A percentile compares a stretch with the other conserved stretches of the same genome.
These are phyloP conservation scores for Elysia crispata DNA, from an alignment of 2,888 invertebrate species.

Conservation along the genomic window DNA sequence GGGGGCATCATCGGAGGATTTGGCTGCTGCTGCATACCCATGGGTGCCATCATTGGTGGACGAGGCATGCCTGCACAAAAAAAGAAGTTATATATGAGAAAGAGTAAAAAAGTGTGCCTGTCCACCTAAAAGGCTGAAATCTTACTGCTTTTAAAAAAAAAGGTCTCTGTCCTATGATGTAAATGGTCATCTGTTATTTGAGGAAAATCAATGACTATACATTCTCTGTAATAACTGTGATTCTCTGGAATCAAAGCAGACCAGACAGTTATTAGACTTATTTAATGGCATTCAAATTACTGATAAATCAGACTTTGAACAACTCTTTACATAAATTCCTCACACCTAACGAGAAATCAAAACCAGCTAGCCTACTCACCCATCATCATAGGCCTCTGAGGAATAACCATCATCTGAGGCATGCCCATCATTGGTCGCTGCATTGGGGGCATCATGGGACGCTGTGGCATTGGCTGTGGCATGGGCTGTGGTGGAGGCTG, in stretches of 20 bases:
- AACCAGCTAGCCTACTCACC: constrained; percentile 19
- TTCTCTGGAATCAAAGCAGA: no score
- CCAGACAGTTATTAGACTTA: no score
- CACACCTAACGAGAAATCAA: no score
- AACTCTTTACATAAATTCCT: no score
- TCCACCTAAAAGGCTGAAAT: no score
- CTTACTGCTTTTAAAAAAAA: no score
- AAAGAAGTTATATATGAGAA: not conserved
- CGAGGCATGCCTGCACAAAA: constrained; percentile 42
- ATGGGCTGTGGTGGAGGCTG: constrained; percentile 48
- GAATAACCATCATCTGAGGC: constrained; percentile 65
- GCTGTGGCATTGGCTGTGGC: constrained; percentile 56
- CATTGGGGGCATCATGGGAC: constrained; percentile 60
- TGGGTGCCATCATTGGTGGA: constrained; percentile 59
- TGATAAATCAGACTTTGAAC: not conserved
- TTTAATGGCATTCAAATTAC: not conserved
- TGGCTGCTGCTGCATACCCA: constrained; percentile 50
- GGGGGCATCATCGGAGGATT: constrained; percentile 35
- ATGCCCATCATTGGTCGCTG: constrained; percentile 50
- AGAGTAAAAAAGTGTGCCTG: no score
- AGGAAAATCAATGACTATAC: no score
- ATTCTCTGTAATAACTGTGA: no score
- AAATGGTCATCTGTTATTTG: no score
- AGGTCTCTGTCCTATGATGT: not conserved
- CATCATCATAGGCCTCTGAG: constrained; percentile 67